These are phyloP conservation scores for Sciurus niger DNA, from an alignment of 2,113 vertebrate species.

Conservation along the genomic window DNA sequence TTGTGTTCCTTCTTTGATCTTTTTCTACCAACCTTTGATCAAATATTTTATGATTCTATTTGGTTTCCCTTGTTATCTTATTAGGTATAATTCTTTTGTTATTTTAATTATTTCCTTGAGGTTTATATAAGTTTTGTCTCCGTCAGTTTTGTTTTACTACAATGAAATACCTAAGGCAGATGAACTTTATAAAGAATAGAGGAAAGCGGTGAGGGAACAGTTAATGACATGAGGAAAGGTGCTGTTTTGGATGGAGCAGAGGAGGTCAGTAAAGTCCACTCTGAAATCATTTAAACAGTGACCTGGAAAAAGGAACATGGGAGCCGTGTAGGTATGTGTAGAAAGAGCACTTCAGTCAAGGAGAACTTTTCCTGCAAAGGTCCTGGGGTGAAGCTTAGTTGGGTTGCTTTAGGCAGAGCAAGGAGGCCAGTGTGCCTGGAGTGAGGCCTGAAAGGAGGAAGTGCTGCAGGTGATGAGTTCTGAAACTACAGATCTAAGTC, in stretches of 20 bases:
- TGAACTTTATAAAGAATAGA: too few species aligned
- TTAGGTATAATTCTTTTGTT: too few species aligned
- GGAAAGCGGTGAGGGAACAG: neutral
- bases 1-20: too few species aligned
- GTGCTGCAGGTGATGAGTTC: neutral
- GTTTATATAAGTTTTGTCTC: too few species aligned
- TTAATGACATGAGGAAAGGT: neutral
- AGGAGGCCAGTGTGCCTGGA: neutral
- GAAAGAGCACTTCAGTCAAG: neutral
- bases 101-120: too few species aligned
- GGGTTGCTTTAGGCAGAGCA: neutral
- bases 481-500: neutral
- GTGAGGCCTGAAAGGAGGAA: too few species aligned
- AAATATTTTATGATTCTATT: too few species aligned
- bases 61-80: too few species aligned
- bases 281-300: neutral
- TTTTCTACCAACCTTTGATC: too few species aligned
- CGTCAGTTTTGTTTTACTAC: too few species aligned
- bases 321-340: too few species aligned
- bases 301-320: neutral
- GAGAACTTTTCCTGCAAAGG: neutral
- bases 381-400: neutral
- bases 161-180: too few species aligned
- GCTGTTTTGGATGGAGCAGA: neutral
- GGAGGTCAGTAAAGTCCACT: neutral